Evolutionary conservation across 2,888 invertebrate genomes (phyloP).

Genomic region (Acleris holmiana): DNA sequence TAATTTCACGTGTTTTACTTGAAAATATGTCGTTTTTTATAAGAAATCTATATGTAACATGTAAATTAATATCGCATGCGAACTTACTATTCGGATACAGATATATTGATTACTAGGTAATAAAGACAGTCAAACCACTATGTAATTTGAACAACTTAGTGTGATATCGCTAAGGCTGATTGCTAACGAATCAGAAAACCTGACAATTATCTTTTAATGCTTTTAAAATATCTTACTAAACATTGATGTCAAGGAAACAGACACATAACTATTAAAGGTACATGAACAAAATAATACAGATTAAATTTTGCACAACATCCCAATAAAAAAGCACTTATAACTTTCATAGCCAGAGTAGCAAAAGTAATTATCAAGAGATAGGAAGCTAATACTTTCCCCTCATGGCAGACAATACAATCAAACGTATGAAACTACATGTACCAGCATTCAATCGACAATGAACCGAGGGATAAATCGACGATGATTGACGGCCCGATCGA

Average conservation of each 20-base stretch:
- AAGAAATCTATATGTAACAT: neutral
- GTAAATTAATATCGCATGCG: no score
- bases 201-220: no score
- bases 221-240: no score
- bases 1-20: slow-evolving; percentile 6
- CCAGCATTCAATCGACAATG: neutral
- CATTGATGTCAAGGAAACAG: no score
- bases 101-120: no score
- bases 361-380: slow-evolving; percentile 49
- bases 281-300: neutral
- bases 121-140: no score
- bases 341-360: slow-evolving; percentile 42
- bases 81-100: no score
- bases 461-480: slow-evolving; percentile 39
- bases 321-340: slow-evolving; percentile 11
- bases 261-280: no score
- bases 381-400: slow-evolving; percentile 58
- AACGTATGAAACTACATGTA: slow-evolving; percentile 42
- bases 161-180: no score
- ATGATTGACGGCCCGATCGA: slow-evolving; percentile 40
- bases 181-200: no score
- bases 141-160: no score
- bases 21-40: neutral
- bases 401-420: slow-evolving; percentile 49
- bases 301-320: neutral